Percentiles rank a stretch among this genome's conserved stretches.
Evolutionary conservation across 2,888 invertebrate genomes (phyloP).

Genomic region (Drosophila ustulata): DNA sequence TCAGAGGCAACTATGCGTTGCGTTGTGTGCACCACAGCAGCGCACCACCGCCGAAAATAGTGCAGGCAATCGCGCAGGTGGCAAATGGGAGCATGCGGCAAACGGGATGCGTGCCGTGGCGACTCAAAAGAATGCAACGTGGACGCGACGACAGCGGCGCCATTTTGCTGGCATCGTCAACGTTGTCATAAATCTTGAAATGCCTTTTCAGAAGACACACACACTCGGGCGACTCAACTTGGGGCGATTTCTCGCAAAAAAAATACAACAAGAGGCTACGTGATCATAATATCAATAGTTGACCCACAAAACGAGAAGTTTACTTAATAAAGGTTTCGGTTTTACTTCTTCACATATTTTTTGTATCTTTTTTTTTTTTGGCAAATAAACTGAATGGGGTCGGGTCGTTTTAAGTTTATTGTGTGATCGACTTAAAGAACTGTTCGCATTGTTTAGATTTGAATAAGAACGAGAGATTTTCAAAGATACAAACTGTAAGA

Average conservation of each 20-base stretch:
- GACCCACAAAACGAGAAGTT: slow-evolving; percentile 63
- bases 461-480: slow-evolving; percentile 20
- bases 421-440: slow-evolving; percentile 37
- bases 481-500: neutral
- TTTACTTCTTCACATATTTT: slow-evolving; percentile 4
- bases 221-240: slow-evolving; percentile 14
- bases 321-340: slow-evolving; percentile 38
- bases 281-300: slow-evolving; percentile 80
- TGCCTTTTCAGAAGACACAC: slow-evolving; percentile 47
- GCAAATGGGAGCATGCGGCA: slow-evolving; percentile 69
- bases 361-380: slow-evolving; percentile 25
- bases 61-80: slow-evolving; percentile 75
- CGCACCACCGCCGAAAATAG: slow-evolving; percentile 65
- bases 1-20: slow-evolving; percentile 13
- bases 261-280: slow-evolving; percentile 52
- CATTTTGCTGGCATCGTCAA: slow-evolving; percentile 53
- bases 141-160: slow-evolving; percentile 46
- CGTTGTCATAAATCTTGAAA: slow-evolving; percentile 65
- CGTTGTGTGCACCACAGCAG: slow-evolving; percentile 18
- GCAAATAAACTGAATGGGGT: slow-evolving; percentile 27
- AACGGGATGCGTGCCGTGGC: slow-evolving; percentile 62
- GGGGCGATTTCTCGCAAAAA: slow-evolving; percentile 73
- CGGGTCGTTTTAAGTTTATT: slow-evolving; percentile 31
- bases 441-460: slow-evolving; percentile 39
- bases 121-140: slow-evolving; percentile 59